Percentiles rank a stretch among this genome's conserved stretches.
Conservation (phyloP, 2,888 invertebrate genomes). For the Dendrolimus houi region DNA sequence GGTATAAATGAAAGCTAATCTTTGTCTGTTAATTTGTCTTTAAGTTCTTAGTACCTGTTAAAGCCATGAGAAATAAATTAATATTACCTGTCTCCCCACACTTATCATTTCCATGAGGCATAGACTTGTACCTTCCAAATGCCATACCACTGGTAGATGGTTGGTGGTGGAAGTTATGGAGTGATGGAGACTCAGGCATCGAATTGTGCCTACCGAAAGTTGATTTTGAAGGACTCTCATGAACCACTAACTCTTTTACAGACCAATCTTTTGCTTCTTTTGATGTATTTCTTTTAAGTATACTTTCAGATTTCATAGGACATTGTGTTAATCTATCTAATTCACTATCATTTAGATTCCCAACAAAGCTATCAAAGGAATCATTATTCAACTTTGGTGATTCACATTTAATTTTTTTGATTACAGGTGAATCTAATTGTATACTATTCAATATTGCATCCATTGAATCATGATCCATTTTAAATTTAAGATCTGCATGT, state of each 20-base stretch:
- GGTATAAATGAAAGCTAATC: too few species aligned
- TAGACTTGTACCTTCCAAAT: conserved; percentile 60
- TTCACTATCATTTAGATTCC: conserved; percentile 63
- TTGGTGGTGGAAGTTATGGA: conserved; percentile 28
- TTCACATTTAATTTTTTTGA: conserved; percentile 34
- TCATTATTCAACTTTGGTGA: conserved; percentile 55
- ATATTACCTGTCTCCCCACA: conserved; percentile 26
- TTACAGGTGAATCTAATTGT: conserved; percentile 47
- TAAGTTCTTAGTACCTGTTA: too few species aligned
- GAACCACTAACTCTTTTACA: conserved; percentile 37
- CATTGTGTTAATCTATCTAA: conserved; percentile 58
- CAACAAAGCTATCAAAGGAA: conserved; percentile 64
- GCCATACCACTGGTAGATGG: conserved; percentile 59
- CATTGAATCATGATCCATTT: conserved; percentile 57
- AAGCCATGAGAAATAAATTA: not conserved
- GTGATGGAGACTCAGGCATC: conserved; percentile 64
- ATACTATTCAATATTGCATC: conserved; percentile 55
- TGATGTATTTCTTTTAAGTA: conserved; percentile 15
- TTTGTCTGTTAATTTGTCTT: too few species aligned
- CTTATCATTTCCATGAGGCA: conserved; percentile 53
- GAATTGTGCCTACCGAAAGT: conserved; percentile 55
- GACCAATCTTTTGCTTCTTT: conserved; percentile 33
- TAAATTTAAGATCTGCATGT: conserved; percentile 25
- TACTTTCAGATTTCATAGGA: conserved; percentile 24
- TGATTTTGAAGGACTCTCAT: conserved; percentile 48